Conservation (phyloP, 2,888 invertebrate species). For the Stenodema calcarata region DNA sequence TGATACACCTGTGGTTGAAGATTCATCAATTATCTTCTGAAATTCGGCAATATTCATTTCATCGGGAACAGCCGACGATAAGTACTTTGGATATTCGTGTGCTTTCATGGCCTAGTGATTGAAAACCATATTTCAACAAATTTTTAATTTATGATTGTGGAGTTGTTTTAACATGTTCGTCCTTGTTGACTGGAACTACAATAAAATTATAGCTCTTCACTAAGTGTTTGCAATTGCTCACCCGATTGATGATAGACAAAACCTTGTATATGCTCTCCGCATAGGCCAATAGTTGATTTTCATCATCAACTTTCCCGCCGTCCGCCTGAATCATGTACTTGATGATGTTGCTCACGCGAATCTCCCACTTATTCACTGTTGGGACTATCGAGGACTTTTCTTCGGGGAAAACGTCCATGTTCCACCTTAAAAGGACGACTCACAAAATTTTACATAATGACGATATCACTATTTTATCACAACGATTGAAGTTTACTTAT, state of each 20-base stretch:
- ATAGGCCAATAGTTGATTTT: background rate
- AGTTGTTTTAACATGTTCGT: too few relatives aligned
- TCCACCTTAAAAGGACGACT: conserved; percentile 10
- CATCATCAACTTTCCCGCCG: background rate
- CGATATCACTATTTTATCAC: too few relatives aligned
- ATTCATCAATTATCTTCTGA: background rate
- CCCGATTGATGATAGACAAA: background rate
- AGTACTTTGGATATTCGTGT: background rate
- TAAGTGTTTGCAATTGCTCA: background rate
- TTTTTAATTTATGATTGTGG: too few relatives aligned
- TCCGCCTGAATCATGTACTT: conserved; percentile 15
- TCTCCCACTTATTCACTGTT: background rate
- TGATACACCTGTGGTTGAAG: background rate
- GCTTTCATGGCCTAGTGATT: background rate
- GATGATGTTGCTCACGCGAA: background rate
- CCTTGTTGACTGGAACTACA: too few relatives aligned
- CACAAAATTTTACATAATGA: too few relatives aligned
- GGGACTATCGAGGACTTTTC: background rate
- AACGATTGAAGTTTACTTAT: too few relatives aligned
- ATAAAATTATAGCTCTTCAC: too few relatives aligned
- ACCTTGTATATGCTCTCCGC: conserved; percentile 2
- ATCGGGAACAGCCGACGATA: background rate
- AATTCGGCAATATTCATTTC: conserved; percentile 11
- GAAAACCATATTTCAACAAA: background rate
- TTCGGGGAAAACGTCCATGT: background rate